Evolutionary conservation across 1,140 invertebrate genomes (phyloP).

Genomic region (Caerostris darwini): DNA sequence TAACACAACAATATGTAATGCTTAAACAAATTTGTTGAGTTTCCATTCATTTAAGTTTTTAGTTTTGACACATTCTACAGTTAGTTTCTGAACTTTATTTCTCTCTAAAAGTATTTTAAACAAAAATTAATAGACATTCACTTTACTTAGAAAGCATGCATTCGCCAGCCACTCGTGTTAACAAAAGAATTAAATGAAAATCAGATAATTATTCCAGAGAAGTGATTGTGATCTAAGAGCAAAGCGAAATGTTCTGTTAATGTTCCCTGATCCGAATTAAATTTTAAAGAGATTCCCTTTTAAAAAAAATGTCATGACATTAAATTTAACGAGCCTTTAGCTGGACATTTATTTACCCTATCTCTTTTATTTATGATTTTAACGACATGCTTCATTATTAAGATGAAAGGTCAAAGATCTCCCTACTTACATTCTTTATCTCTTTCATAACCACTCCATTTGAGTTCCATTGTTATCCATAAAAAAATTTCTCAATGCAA

Average conservation of each 20-base stretch:
- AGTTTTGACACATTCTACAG: too few relatives aligned
- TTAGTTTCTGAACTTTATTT: too few relatives aligned
- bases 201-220: neutral
- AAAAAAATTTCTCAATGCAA: neutral
- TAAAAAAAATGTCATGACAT: neutral
- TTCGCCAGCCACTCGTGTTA: neutral
- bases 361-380: neutral
- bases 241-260: neutral
- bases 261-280: conserved; percentile 4
- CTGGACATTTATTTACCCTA: neutral
- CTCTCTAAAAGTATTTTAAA: too few relatives aligned
- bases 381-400: conserved; percentile 17
- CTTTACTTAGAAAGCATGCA: neutral
- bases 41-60: too few relatives aligned
- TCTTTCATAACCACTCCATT: neutral
- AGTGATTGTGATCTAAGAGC: neutral
- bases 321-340: neutral
- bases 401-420: neutral
- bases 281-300: neutral
- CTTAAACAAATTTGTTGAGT: too few relatives aligned
- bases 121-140: too few relatives aligned
- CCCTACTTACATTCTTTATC: neutral
- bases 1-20: too few relatives aligned
- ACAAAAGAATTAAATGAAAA: neutral
- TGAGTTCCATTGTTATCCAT: neutral